These are phyloP conservation scores for Bilobella aurantiaca DNA, from an alignment of 1,140 invertebrate genomes.

Conservation along the genomic window DNA sequence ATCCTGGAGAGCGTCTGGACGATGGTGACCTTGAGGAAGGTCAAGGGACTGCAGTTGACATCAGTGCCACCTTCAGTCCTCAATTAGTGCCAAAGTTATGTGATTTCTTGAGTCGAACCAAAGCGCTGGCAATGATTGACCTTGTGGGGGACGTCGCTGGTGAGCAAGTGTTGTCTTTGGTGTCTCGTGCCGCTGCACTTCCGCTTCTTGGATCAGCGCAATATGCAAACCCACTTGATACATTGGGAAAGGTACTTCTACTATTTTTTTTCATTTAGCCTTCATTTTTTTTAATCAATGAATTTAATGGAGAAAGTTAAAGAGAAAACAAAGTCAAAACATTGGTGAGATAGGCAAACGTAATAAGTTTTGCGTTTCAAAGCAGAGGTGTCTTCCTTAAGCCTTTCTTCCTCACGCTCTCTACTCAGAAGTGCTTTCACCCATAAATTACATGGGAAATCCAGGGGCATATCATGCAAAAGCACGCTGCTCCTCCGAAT, in stretches of 20 bases:
- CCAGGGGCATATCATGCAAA: too few relatives aligned
- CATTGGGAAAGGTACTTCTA: not conserved
- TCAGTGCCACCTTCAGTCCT: not conserved
- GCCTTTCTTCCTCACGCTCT: too few relatives aligned
- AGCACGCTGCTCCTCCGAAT: too few relatives aligned
- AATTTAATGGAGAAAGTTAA: too few relatives aligned
- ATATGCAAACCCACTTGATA: not conserved
- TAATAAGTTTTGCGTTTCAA: too few relatives aligned
- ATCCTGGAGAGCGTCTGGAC: too few relatives aligned
- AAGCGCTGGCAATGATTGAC: slow-evolving; percentile 2
- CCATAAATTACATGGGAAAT: too few relatives aligned
- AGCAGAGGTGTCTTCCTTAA: too few relatives aligned
- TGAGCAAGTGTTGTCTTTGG: not conserved
- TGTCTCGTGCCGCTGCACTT: not conserved
- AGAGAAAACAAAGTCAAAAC: too few relatives aligned
- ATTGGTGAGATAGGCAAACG: too few relatives aligned
- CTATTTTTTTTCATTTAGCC: not conserved
- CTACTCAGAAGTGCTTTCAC: too few relatives aligned
- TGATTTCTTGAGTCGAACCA: not conserved
- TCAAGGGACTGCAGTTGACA: not conserved
- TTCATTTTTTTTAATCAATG: not conserved
- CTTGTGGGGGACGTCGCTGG: not conserved
- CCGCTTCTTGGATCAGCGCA: not conserved
- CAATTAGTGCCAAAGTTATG: slow-evolving; percentile 7
- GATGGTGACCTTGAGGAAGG: not conserved